Conservation (phyloP, 2,113 vertebrate genomes). For the Sakesphorus luctuosus region DNA sequence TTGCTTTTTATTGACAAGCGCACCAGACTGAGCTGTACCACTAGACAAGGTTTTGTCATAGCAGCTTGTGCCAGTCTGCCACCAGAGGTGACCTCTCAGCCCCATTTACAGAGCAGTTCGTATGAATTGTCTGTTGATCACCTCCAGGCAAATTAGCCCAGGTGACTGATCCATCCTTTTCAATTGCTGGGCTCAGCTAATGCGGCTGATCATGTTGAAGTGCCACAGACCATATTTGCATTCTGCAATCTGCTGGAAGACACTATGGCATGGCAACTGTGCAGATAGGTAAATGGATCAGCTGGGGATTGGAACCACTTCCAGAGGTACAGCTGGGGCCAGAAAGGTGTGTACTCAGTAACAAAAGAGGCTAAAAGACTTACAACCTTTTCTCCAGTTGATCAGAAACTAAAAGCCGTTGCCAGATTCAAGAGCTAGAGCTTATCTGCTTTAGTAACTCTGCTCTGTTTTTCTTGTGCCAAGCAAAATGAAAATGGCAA, state of each 20-base stretch:
- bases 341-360: background rate
- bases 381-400: background rate
- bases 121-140: background rate
- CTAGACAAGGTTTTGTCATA: background rate
- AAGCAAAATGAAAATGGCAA: constrained; percentile 22
- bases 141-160: background rate
- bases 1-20: background rate
- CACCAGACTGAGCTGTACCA: background rate
- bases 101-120: background rate
- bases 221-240: background rate
- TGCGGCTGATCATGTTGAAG: background rate
- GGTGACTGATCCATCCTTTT: background rate
- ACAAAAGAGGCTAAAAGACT: background rate
- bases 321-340: background rate
- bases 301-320: background rate
- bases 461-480: background rate
- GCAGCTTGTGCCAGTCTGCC: background rate
- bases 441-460: background rate
- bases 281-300: background rate
- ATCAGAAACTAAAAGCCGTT: background rate
- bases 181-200: background rate
- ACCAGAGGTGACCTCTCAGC: background rate
- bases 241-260: background rate
- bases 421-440: background rate
- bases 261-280: background rate